phyloP scores from a whole-genome alignment of 2,113 vertebrate species.

The Elephantulus edwardii region DNA sequence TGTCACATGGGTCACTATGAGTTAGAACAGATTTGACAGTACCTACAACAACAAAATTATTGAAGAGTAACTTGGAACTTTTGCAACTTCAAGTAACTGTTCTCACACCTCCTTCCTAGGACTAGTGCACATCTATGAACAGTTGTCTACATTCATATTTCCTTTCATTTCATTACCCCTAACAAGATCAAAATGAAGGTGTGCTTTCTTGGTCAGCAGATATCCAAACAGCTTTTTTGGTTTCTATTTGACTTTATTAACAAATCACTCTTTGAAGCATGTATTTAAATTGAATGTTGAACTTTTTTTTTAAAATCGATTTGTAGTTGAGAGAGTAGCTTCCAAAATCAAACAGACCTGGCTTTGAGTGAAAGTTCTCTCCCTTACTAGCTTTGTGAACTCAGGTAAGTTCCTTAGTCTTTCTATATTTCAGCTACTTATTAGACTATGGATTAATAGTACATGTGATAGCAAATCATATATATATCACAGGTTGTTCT shows the following conservation, averaged over 20 bases:
- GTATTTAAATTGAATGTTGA: not conserved
- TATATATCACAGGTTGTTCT: not conserved
- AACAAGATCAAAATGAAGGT: not conserved
- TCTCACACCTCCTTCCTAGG: not conserved
- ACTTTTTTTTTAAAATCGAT: not conserved
- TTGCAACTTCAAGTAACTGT: not conserved
- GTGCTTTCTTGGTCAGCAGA: not conserved
- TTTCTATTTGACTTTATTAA: not conserved
- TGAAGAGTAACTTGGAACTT: not conserved
- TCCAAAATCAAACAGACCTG: slow-evolving; percentile 6
- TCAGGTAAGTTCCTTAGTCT: not conserved
- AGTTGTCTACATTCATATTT: not conserved
- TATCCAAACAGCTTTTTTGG: not conserved
- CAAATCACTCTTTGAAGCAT: not conserved
- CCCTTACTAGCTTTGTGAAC: not conserved
- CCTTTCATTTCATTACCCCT: not conserved
- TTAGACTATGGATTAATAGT: not conserved
- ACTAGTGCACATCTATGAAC: not conserved
- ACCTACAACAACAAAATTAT: not conserved
- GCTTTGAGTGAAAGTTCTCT: not conserved
- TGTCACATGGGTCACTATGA: too few relatives aligned
- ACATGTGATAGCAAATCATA: not conserved
- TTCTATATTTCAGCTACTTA: not conserved
- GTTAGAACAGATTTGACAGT: not conserved
- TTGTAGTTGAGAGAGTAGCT: not conserved